A percentile compares a stretch with the other conserved stretches of the same genome.
These are phyloP conservation scores for Encarsia formosa DNA, from an alignment of 2,888 invertebrate genomes.

Conservation along the genomic window DNA sequence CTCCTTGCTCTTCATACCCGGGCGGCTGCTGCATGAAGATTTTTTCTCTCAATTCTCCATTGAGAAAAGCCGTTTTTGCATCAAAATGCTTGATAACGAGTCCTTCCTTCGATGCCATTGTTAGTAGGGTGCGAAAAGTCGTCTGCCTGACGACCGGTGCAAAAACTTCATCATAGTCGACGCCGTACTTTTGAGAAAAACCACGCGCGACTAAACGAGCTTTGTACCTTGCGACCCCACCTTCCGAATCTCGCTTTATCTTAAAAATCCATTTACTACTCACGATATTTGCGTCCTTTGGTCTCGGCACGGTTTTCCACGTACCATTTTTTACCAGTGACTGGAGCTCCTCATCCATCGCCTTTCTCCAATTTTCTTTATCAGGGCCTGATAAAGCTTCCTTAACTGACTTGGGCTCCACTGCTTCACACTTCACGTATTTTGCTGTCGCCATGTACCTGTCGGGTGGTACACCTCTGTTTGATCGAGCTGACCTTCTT, in stretches of 20 bases:
- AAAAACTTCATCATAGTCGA: constrained; percentile 35
- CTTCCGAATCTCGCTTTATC: constrained; percentile 21
- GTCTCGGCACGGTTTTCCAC: background rate
- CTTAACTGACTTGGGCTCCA: background rate
- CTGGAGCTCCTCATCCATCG: background rate
- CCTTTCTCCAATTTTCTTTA: background rate
- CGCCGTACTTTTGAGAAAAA: constrained; percentile 17
- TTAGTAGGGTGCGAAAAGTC: constrained; percentile 26
- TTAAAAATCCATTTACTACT: constrained; percentile 33
- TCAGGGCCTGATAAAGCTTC: background rate
- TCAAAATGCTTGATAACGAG: constrained; percentile 29
- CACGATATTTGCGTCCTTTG: background rate
- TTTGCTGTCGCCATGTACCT: background rate
- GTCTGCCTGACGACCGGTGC: constrained; percentile 35
- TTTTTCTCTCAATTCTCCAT: constrained; percentile 30
- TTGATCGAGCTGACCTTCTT: background rate
- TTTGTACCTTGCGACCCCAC: constrained; percentile 29
- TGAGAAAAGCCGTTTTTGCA: constrained; percentile 31
- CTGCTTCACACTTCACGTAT: background rate
- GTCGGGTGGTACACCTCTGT: background rate
- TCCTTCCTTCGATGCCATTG: constrained; percentile 24
- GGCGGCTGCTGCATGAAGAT: constrained; percentile 31
- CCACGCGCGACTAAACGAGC: constrained; percentile 13
- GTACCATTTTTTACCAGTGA: background rate
- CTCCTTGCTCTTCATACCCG: constrained; percentile 12